These are phyloP conservation scores for Drosophila azteca DNA, from an alignment of 1,140 invertebrate species.

Conservation along the genomic window DNA sequence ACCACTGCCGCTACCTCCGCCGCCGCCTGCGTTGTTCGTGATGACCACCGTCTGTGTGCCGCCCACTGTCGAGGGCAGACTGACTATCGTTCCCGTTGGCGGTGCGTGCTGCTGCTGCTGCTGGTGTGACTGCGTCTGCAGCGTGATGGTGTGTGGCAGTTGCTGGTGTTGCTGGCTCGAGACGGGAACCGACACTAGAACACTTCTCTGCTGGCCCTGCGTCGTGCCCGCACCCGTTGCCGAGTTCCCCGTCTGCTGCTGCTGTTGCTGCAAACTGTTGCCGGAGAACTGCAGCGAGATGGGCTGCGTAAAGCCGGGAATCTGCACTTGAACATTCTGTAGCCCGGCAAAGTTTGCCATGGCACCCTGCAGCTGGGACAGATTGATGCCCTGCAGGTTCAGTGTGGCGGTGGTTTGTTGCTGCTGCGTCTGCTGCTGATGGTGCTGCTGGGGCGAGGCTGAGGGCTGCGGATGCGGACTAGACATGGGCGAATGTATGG, in stretches of 20 bases:
- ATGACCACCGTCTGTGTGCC: conserved; percentile 87
- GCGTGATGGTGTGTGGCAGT: conserved; percentile 66
- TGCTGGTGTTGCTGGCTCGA: conserved; percentile 68
- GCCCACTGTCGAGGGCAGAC: conserved; percentile 61
- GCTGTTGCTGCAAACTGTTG: conserved; percentile 83
- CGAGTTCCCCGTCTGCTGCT: conserved; percentile 84
- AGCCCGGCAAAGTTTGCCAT: conserved; percentile 88
- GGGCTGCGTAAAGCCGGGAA: conserved; percentile 90
- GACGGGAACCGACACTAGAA: conserved; percentile 82
- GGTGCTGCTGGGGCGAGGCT: conserved; percentile 76
- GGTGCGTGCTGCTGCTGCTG: conserved; percentile 65
- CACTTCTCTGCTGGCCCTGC: conserved; percentile 64
- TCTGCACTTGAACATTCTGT: conserved; percentile 91
- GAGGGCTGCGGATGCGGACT: conserved; percentile 87
- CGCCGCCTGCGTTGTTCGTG: conserved; percentile 57
- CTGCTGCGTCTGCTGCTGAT: conserved; percentile 49
- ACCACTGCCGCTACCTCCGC: conserved; percentile 20
- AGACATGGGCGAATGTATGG: conserved; percentile 85
- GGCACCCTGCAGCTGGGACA: conserved; percentile 89
- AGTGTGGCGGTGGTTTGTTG: conserved; percentile 84
- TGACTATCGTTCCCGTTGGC: conserved; percentile 75
- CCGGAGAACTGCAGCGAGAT: conserved; percentile 89
- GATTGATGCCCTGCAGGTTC: conserved; percentile 89
- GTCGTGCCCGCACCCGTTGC: conserved; percentile 67
- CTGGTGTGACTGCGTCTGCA: conserved; percentile 64